Conservation (phyloP, 2,888 invertebrate genomes). For the Scaptomyza flava region DNA sequence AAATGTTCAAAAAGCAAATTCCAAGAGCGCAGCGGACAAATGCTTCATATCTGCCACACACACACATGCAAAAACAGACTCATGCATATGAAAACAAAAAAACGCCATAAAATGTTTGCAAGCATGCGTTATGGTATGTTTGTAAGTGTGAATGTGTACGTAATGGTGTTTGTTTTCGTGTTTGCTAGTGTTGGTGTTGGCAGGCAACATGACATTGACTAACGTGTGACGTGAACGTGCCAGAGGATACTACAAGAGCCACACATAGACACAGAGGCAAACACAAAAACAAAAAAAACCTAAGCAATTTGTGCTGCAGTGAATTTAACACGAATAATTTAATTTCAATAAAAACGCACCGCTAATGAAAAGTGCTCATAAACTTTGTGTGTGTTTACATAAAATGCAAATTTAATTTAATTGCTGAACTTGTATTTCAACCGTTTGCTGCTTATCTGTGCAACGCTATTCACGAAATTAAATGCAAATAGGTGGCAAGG, state of each 20-base stretch:
- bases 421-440: slow-evolving; percentile 58
- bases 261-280: slow-evolving; percentile 6
- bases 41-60: slow-evolving; percentile 54
- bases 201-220: slow-evolving; percentile 61
- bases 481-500: slow-evolving; percentile 45
- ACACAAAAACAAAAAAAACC: slow-evolving; percentile 14
- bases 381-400: slow-evolving; percentile 45
- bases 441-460: slow-evolving; percentile 48
- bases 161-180: slow-evolving; percentile 3
- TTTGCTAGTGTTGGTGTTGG: slow-evolving; percentile 37
- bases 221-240: slow-evolving; percentile 54
- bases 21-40: slow-evolving; percentile 51
- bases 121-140: slow-evolving; percentile 15
- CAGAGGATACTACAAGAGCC: slow-evolving; percentile 34
- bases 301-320: slow-evolving; percentile 59
- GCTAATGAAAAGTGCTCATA: slow-evolving; percentile 50
- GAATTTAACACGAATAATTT: slow-evolving; percentile 74
- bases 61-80: slow-evolving; percentile 4
- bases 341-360: slow-evolving; percentile 71
- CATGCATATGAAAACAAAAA: slow-evolving; percentile 10
- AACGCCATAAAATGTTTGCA: slow-evolving; percentile 43
- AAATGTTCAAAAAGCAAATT: slow-evolving; percentile 47
- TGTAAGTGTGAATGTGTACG: slow-evolving; percentile 5
- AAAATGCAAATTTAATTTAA: slow-evolving; percentile 64
- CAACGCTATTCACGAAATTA: slow-evolving; percentile 42